phyloP scores from a whole-genome alignment of 1,140 invertebrate genomes.

The Hermatobates lingyangjiaoensis region DNA sequence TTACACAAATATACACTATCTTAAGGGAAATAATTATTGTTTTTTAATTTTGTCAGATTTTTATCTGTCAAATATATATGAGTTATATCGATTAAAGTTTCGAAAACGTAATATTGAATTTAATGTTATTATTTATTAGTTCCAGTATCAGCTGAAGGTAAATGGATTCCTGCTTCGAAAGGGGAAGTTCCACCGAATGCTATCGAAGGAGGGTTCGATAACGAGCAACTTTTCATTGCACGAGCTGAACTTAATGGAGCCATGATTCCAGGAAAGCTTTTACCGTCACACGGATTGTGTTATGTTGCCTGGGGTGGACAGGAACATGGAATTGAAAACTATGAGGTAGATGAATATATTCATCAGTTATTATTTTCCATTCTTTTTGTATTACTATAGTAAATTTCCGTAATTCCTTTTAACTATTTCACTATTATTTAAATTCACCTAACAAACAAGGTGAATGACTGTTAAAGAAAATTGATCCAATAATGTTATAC shows the following conservation, averaged over 20 bases:
- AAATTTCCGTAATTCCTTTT: too few species aligned
- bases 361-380: too few species aligned
- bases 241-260: constrained; percentile 52
- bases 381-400: too few species aligned
- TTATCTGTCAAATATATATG: not conserved
- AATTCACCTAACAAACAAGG: too few species aligned
- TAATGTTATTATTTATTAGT: not conserved
- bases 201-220: constrained; percentile 50
- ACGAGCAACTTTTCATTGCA: constrained; percentile 50
- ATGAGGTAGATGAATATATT: too few species aligned
- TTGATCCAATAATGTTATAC: too few species aligned
- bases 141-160: not conserved
- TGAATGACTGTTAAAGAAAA: too few species aligned
- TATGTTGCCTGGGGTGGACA: constrained; percentile 60
- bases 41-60: too few species aligned
- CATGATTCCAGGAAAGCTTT: constrained; percentile 57
- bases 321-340: constrained; percentile 51
- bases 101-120: too few species aligned
- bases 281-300: constrained; percentile 44
- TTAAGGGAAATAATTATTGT: too few species aligned
- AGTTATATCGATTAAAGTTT: not conserved
- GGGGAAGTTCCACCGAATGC: constrained; percentile 49
- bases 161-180: constrained; percentile 42
- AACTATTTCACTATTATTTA: too few species aligned
- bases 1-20: too few species aligned